Evolutionary conservation across 1,140 invertebrate genomes (phyloP).

Genomic region (Himalopsyche phryganea): DNA sequence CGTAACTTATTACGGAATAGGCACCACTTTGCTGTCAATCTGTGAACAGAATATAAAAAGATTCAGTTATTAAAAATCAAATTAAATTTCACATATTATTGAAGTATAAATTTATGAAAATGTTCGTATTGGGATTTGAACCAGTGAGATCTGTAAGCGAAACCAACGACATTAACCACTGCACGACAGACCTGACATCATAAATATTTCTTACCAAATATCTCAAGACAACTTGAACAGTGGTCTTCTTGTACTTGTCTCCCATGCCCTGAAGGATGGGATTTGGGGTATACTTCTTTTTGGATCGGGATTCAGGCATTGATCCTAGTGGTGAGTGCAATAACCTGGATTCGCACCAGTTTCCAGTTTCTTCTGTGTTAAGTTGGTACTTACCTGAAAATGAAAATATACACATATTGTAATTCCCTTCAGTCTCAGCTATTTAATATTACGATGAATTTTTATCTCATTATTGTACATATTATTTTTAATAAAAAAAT

Average conservation of each 20-base stretch:
- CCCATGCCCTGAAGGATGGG: slow-evolving; percentile 58
- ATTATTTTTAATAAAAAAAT: too few species aligned
- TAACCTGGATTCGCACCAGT: slow-evolving; percentile 58
- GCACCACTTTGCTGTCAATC: slow-evolving; percentile 70
- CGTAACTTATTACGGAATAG: slow-evolving; percentile 81
- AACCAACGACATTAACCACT: too few species aligned
- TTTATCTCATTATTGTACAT: too few species aligned
- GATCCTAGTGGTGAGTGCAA: slow-evolving; percentile 72
- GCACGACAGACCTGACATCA: too few species aligned
- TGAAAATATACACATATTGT: neutral
- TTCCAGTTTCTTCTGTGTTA: slow-evolving; percentile 68
- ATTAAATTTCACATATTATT: too few species aligned
- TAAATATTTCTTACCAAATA: slow-evolving; percentile 55
- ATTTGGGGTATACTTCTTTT: slow-evolving; percentile 49
- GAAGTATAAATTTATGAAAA: too few species aligned
- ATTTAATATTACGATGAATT: too few species aligned
- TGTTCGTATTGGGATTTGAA: too few species aligned
- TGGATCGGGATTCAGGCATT: slow-evolving; percentile 40
- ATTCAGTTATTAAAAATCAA: too few species aligned
- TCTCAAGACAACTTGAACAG: slow-evolving; percentile 65
- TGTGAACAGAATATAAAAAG: slow-evolving; percentile 46
- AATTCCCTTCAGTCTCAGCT: too few species aligned
- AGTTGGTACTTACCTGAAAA: slow-evolving; percentile 59
- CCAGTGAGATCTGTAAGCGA: too few species aligned
- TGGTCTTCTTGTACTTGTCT: slow-evolving; percentile 64